These are phyloP conservation scores for Okamejei kenojei DNA, from an alignment of 2,797 vertebrate species.

Conservation along the genomic window DNA sequence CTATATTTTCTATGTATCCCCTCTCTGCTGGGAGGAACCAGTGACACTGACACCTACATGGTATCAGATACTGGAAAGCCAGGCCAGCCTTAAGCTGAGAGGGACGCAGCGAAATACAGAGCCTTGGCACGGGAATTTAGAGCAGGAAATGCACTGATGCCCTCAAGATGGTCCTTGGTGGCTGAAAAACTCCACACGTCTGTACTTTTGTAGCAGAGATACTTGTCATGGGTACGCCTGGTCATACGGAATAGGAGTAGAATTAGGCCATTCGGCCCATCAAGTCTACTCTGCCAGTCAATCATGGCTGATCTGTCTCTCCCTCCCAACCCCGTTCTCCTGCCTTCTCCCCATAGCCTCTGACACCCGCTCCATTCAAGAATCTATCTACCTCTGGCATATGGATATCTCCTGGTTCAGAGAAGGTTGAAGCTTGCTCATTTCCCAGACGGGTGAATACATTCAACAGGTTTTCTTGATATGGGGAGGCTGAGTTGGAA, in stretches of 20 bases:
- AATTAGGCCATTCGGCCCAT: too few species aligned
- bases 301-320: too few species aligned
- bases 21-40: neutral
- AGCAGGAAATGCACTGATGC: neutral
- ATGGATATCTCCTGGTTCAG: too few species aligned
- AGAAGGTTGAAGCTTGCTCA: neutral
- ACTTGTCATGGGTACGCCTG: neutral
- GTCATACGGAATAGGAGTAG: too few species aligned
- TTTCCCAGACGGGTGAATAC: neutral
- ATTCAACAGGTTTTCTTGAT: neutral
- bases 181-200: neutral
- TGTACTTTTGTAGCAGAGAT: neutral
- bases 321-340: too few species aligned
- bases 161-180: neutral
- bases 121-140: neutral
- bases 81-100: neutral
- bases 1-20: too few species aligned
- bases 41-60: neutral
- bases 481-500: neutral
- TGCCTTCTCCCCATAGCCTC: too few species aligned
- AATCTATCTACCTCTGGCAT: too few species aligned
- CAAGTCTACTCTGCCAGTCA: too few species aligned
- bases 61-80: neutral
- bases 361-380: too few species aligned
- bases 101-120: neutral